phyloP scores from a whole-genome alignment of 2,113 vertebrate genomes.

The Lepidiolamprologus cunningtoni region DNA sequence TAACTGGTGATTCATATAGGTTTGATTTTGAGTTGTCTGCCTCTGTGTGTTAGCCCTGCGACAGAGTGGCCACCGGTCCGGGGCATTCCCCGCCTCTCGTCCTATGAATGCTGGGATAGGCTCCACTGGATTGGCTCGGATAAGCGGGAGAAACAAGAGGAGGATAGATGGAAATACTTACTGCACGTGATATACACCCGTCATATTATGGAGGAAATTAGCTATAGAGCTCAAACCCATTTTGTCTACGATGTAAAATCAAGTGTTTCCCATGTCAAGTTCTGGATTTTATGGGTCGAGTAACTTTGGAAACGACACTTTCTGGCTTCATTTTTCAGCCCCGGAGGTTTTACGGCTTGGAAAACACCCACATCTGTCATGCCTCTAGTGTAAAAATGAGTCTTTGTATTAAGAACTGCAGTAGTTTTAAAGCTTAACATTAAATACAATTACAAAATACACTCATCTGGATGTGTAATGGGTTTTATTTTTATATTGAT shows the following conservation, averaged over 20 bases:
- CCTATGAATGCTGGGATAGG: not conserved
- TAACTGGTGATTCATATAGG: not conserved
- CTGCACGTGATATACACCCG: not conserved
- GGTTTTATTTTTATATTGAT: not conserved
- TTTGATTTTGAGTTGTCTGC: not conserved
- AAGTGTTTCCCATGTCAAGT: not conserved
- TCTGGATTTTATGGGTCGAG: not conserved
- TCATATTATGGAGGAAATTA: not conserved
- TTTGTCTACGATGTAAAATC: not conserved
- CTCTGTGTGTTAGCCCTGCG: not conserved
- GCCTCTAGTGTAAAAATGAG: not conserved
- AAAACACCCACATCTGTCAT: not conserved
- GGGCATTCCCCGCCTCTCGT: fast-evolving
- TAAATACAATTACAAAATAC: not conserved
- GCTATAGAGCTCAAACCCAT: not conserved
- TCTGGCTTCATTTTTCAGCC: not conserved
- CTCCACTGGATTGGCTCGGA: not conserved
- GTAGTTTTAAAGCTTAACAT: not conserved
- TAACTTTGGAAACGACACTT: not conserved
- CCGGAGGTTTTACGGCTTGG: not conserved
- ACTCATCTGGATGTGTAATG: not conserved
- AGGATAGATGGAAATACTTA: not conserved
- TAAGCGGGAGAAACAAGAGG: not conserved
- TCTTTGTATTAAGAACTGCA: not conserved
- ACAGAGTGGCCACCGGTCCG: not conserved